phyloP scores from a whole-genome alignment of 2,113 vertebrate genomes.

The Cathartes aura region DNA sequence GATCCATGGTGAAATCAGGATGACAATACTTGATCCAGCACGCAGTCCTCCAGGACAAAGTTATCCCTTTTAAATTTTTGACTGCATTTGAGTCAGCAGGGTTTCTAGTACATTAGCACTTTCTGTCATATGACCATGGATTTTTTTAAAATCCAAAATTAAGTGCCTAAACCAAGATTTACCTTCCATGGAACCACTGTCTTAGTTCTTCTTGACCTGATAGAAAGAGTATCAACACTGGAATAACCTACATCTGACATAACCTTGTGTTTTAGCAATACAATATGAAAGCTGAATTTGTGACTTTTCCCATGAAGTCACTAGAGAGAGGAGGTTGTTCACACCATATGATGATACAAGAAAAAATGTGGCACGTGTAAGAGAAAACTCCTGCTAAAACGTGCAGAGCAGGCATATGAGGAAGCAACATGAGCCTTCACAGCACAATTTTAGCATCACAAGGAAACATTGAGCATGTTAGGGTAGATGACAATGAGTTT shows the following conservation, averaged over 20 bases:
- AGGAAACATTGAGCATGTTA: not conserved
- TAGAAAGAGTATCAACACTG: not conserved
- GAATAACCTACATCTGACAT: not conserved
- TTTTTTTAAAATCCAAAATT: not conserved
- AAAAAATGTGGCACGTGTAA: not conserved
- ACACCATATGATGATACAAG: not conserved
- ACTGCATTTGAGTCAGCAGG: not conserved
- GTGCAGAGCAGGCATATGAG: not conserved
- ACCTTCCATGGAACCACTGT: not conserved
- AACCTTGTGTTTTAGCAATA: not conserved
- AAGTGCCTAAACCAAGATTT: not conserved
- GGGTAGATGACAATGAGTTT: not conserved
- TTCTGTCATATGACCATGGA: not conserved
- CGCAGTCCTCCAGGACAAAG: not conserved
- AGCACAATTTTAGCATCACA: not conserved
- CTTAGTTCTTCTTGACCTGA: not conserved
- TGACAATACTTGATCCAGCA: not conserved
- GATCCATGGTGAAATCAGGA: not conserved
- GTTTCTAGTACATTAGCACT: not conserved
- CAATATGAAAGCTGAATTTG: not conserved
- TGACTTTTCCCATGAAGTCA: not conserved
- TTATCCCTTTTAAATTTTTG: not conserved
- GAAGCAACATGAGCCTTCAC: not conserved
- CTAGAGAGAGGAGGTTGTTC: not conserved
- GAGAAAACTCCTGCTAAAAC: not conserved